Evolutionary conservation across 2,888 invertebrate genomes (phyloP).

Genomic region (Allygus modestus): DNA sequence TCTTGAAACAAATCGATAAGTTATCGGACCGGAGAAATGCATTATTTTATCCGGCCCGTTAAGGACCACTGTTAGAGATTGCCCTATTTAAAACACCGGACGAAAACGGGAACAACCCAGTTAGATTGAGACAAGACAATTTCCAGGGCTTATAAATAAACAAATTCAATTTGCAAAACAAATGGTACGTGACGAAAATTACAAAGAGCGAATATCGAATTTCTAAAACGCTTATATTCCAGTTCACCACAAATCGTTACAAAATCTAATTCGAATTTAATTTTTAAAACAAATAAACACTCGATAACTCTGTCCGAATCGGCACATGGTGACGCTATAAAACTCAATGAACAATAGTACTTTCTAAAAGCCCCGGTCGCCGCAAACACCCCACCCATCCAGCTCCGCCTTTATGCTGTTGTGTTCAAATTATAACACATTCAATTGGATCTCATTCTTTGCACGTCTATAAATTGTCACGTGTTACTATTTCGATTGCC

Average conservation of each 20-base stretch:
- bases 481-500: constrained; percentile 51
- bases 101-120: too few species aligned
- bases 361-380: constrained; percentile 9
- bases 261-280: constrained; percentile 4
- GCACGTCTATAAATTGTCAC: constrained; percentile 48
- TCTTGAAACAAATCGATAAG: too few species aligned
- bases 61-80: too few species aligned
- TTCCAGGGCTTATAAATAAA: constrained; percentile 14
- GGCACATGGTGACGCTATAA: constrained; percentile 12
- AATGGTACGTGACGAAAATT: constrained; percentile 6
- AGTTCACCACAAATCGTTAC: not conserved
- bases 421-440: constrained; percentile 45
- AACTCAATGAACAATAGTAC: constrained; percentile 13
- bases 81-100: too few species aligned
- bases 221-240: not conserved
- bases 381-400: constrained; percentile 4
- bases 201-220: constrained; percentile 18
- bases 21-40: too few species aligned
- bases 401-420: constrained; percentile 34
- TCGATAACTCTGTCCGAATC: not conserved
- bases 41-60: too few species aligned
- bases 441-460: constrained; percentile 38
- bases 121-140: constrained; percentile 21
- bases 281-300: constrained; percentile 7
- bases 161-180: constrained; percentile 41